phyloP scores from a whole-genome alignment of 2,888 invertebrate genomes.

The Cremastinae sp. region DNA sequence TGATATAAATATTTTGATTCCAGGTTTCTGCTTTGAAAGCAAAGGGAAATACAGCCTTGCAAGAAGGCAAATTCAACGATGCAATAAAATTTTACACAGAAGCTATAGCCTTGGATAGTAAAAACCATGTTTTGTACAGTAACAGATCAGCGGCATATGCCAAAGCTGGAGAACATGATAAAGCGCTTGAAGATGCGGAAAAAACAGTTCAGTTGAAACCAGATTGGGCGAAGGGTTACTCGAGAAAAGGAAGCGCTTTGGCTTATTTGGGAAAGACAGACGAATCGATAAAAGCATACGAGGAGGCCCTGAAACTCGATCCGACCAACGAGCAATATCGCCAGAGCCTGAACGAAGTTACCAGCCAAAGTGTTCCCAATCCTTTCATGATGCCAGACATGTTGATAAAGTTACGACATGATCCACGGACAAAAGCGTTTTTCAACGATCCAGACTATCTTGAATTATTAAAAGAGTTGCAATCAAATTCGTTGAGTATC shows the following conservation, averaged over 20 bases:
- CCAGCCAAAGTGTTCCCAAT: conserved; percentile 77
- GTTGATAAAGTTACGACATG: conserved; percentile 83
- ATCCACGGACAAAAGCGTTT: conserved; percentile 87
- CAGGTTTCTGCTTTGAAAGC: conserved; percentile 92
- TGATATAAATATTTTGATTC: not conserved
- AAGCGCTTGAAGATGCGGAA: conserved; percentile 92
- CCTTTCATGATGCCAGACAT: conserved; percentile 83
- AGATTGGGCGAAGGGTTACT: conserved; percentile 94
- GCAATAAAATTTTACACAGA: conserved; percentile 90
- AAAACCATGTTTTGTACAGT: conserved; percentile 94
- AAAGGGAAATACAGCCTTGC: conserved; percentile 92
- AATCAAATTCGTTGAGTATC: conserved; percentile 84
- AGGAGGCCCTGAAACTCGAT: conserved; percentile 87
- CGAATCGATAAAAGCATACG: conserved; percentile 89
- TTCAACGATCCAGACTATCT: conserved; percentile 89
- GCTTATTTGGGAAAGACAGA: conserved; percentile 87
- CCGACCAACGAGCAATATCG: conserved; percentile 87
- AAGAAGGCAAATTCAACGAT: conserved; percentile 88
- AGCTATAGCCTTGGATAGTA: conserved; percentile 89
- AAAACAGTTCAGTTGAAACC: conserved; percentile 90
- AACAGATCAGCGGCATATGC: conserved; percentile 96
- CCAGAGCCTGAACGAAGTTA: conserved; percentile 85
- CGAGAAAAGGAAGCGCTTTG: conserved; percentile 92
- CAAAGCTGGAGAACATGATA: conserved; percentile 87
- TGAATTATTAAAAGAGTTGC: conserved; percentile 83